These are phyloP conservation scores for Littorina saxatilis DNA, from an alignment of 1,140 invertebrate genomes.

Conservation along the genomic window DNA sequence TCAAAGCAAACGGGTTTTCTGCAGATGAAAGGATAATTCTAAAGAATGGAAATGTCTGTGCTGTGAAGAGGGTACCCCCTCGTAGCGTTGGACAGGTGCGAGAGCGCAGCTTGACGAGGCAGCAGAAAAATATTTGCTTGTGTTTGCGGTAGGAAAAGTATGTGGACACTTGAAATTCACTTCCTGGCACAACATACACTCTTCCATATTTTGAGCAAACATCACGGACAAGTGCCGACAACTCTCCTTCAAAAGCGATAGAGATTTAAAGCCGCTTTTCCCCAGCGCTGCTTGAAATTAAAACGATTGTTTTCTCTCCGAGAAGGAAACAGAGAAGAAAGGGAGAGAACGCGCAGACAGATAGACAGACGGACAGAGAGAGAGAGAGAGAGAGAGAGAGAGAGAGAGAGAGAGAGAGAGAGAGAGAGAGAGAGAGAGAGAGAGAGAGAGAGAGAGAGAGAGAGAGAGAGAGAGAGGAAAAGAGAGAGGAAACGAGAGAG, in stretches of 20 bases:
- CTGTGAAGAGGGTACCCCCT: too few relatives aligned
- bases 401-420: background rate
- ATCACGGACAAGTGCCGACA: background rate
- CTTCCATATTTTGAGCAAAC: background rate
- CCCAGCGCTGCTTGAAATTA: too few relatives aligned
- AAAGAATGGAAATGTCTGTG: too few relatives aligned
- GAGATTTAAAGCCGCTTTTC: background rate
- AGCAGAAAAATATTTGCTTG: too few relatives aligned
- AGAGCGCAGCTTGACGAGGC: too few relatives aligned
- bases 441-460: background rate
- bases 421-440: background rate
- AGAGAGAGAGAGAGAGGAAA: slow-evolving; percentile 13
- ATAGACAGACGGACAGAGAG: background rate
- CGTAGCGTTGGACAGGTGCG: too few relatives aligned
- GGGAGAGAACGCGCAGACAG: background rate
- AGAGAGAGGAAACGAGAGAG: slow-evolving; percentile 13
- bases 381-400: background rate
- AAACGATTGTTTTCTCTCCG: too few relatives aligned
- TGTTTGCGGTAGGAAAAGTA: too few relatives aligned
- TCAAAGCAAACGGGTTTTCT: too few relatives aligned
- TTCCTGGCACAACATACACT: background rate
- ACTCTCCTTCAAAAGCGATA: background rate
- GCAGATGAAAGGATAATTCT: too few relatives aligned
- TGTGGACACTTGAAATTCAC: background rate
- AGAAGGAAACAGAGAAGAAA: background rate